These are phyloP conservation scores for Hirtodrosophila histrioides DNA, from an alignment of 2,888 invertebrate species.

Conservation along the genomic window DNA sequence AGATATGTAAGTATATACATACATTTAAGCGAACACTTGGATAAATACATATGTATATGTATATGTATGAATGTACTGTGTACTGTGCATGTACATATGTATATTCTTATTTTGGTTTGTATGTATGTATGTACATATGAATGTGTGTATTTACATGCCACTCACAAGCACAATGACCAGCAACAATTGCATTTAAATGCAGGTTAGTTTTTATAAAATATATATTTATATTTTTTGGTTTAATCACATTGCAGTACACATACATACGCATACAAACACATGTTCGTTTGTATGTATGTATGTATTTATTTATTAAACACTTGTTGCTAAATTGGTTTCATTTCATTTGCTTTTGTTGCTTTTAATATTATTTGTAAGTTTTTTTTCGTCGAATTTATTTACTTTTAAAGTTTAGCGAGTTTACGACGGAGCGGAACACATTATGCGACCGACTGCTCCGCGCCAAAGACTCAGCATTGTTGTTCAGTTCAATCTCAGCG, in stretches of 20 bases:
- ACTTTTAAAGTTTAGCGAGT: slow-evolving; percentile 34
- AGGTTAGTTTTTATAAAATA: slow-evolving; percentile 14
- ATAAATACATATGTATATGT: background rate
- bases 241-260: slow-evolving; percentile 23
- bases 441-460: slow-evolving; percentile 62
- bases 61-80: background rate
- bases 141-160: slow-evolving; percentile 21
- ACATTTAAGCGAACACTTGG: no score
- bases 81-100: no score
- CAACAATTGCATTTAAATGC: slow-evolving; percentile 14
- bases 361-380: slow-evolving; percentile 5
- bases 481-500: slow-evolving; percentile 56
- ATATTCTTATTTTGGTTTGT: background rate
- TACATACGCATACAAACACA: slow-evolving; percentile 1
- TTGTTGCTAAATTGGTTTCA: slow-evolving; percentile 45
- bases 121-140: background rate
- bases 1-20: background rate
- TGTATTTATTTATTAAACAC: slow-evolving; percentile 33
- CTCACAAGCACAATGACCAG: slow-evolving; percentile 35
- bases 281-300: slow-evolving; percentile 9
- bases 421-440: slow-evolving; percentile 44
- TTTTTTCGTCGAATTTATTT: slow-evolving; percentile 9
- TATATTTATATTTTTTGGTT: slow-evolving; percentile 2
- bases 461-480: slow-evolving; percentile 65
- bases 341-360: slow-evolving; percentile 9